A percentile compares a stretch with the other conserved stretches of the same genome.
phyloP scores from a whole-genome alignment of 2,113 vertebrate species.

The Chaetura pelagica region DNA sequence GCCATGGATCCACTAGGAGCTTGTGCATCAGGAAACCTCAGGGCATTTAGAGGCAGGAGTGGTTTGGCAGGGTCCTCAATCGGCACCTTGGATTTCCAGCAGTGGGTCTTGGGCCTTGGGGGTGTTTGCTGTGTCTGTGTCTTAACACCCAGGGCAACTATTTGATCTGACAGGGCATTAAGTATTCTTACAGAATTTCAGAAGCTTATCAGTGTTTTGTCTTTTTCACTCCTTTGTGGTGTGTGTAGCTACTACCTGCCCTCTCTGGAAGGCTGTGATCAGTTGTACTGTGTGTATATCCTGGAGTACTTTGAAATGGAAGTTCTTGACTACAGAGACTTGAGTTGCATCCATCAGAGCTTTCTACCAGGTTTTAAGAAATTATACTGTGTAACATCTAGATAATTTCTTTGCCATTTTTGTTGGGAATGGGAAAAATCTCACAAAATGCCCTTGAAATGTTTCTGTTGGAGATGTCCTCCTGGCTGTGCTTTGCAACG shows the following conservation, averaged over 20 bases:
- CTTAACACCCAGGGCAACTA: not conserved
- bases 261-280: not conserved
- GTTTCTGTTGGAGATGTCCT: not conserved
- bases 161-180: not conserved
- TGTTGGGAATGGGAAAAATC: not conserved
- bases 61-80: not conserved
- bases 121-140: not conserved
- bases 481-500: not conserved
- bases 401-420: not conserved
- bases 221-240: not conserved
- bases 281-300: not conserved
- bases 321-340: not conserved
- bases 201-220: not conserved
- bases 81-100: not conserved
- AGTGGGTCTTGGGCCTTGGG: not conserved
- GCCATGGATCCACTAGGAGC: too few relatives aligned
- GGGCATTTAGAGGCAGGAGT: not conserved
- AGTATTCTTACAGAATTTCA: not conserved
- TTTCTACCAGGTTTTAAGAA: not conserved
- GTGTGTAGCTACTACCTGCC: not conserved
- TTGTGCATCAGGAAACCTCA: not conserved
- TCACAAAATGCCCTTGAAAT: not conserved
- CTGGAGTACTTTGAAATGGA: not conserved
- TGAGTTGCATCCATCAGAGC: not conserved
- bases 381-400: not conserved